Percentiles rank a stretch among this genome's conserved stretches.
These are phyloP conservation scores for Pantherophis vulpinus DNA, from an alignment of 2,797 vertebrate genomes.

Conservation along the genomic window DNA sequence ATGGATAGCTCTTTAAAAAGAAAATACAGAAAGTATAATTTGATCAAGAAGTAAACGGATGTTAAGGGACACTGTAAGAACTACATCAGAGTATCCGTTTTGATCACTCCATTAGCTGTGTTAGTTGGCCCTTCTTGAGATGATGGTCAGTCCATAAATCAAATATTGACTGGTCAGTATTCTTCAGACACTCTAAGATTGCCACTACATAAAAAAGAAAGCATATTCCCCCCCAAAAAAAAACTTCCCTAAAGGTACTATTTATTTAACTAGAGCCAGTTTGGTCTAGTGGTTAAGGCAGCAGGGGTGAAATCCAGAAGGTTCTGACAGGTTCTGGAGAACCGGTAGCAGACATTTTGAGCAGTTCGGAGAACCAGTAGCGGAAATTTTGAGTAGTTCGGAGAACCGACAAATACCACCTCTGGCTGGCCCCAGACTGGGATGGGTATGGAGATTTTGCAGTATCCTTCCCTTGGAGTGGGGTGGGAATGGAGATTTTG, in stretches of 20 bases:
- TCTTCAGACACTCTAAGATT: background rate
- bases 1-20: constrained; percentile 9
- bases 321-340: no score
- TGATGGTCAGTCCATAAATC: background rate
- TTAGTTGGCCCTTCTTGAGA: background rate
- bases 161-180: background rate
- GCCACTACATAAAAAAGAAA: background rate
- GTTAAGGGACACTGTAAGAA: constrained; percentile 45
- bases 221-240: background rate
- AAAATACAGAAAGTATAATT: constrained; percentile 26
- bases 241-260: background rate
- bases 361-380: no score
- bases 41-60: constrained; percentile 50
- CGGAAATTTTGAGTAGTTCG: no score
- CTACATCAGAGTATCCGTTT: constrained; percentile 39
- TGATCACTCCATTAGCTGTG: background rate
- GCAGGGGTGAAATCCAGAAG: no score
- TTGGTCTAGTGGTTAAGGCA: background rate
- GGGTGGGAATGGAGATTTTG: no score
- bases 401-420: no score
- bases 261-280: background rate
- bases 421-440: no score
- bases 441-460: no score
- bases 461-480: no score
- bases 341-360: no score